Evolutionary conservation across 2,797 vertebrate genomes (phyloP), one percentile per base, ranked within the genome.

Genomic region (Coccyzus lansbergi): DNA sequence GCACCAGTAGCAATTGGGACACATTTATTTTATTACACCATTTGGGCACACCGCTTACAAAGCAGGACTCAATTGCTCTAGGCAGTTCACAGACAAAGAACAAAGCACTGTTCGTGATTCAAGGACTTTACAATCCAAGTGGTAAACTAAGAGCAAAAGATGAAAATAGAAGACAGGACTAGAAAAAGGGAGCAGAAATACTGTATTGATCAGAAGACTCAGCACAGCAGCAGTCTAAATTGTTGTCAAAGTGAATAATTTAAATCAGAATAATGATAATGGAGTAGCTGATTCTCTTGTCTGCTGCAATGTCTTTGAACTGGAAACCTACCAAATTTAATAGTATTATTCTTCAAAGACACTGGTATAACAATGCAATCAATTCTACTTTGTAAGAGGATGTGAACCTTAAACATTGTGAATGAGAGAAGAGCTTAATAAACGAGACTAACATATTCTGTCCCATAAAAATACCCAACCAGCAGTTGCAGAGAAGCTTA

Each of bases 161-260:
- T 74, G 83, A 91, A 93, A 95, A 92, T 83, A 94, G 72, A 86
- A 96, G 88, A 75, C 62, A 42, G 34, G 55, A 93, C 11, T 11
- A 83, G 69, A 94, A 88, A 90, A 88, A 93, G 53, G 83, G 48
- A 93, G 56, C 65, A 91, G 85, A 0, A 2, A 94, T 87, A 94
- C 7, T 1, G 29, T 96, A 95, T 96, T 77, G 95, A 96, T 96
- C 89, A 87, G 90, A 92, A 60, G 68, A 87, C 55, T 89, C 86
- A 71, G 90, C 79, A 71, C 82, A 90, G 76, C 68, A 92, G 89
- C 72, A 92, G 76, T 33, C 82, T 96, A 91, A 94, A 91, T 92
- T 95, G 92, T 95, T 95, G 91, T 96, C 85, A 92, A 88, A 93
- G 79, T 92, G 91, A 95, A 94, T 95, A 91, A 96, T 96, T 96